These are phyloP conservation scores for Drosophila pachea DNA, from an alignment of 1,140 invertebrate species.

Conservation along the genomic window DNA sequence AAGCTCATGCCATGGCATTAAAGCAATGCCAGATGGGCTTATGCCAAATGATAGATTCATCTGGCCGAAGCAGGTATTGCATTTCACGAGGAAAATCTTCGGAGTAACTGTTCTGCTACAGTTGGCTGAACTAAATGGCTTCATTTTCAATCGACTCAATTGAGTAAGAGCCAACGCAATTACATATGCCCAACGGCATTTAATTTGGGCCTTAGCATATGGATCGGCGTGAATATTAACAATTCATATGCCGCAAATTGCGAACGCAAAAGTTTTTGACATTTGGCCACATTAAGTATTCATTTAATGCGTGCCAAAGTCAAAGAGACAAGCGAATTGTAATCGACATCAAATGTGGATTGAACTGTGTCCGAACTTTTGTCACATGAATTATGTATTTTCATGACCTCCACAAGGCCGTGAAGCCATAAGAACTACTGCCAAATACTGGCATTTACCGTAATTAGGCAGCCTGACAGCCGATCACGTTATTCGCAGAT, in stretches of 20 bases:
- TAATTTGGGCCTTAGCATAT: conserved; percentile 33
- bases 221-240: conserved; percentile 35
- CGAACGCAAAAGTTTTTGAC: conserved; percentile 32
- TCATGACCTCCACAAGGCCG: conserved; percentile 33
- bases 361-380: conserved; percentile 38
- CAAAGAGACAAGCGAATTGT: conserved; percentile 32
- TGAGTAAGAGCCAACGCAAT: too few species aligned
- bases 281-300: conserved; percentile 54
- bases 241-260: conserved; percentile 58
- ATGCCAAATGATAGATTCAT: background rate
- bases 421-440: conserved; percentile 14
- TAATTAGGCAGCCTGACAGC: conserved; percentile 42
- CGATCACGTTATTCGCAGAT: conserved; percentile 9
- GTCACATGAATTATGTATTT: conserved; percentile 45
- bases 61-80: background rate
- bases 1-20: conserved; percentile 35
- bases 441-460: conserved; percentile 2
- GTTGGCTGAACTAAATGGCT: too few species aligned
- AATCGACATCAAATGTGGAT: conserved; percentile 45
- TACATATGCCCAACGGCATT: background rate
- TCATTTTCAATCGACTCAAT: too few species aligned
- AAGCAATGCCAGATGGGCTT: conserved; percentile 12
- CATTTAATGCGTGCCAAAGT: conserved; percentile 56
- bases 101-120: too few species aligned
- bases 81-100: too few species aligned